These are phyloP conservation scores for Redunca redunca DNA, from an alignment of 2,113 vertebrate species.

Conservation along the genomic window DNA sequence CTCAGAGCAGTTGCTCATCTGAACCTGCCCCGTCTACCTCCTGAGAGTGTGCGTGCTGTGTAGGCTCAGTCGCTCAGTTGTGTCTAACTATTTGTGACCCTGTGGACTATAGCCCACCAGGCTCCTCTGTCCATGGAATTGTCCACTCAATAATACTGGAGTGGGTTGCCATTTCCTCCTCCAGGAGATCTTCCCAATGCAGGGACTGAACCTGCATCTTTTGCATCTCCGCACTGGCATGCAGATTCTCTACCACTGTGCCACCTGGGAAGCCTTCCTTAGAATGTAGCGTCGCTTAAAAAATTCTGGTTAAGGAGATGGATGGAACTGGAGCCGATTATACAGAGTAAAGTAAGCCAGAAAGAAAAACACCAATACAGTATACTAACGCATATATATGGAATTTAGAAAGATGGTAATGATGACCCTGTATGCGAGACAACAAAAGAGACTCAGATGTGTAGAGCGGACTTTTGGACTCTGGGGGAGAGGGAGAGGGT, in stretches of 20 bases:
- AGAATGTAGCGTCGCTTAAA: not conserved
- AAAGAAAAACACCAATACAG: too few species aligned
- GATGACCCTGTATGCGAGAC: too few species aligned
- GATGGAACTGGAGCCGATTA: too few species aligned
- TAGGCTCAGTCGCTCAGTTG: not conserved
- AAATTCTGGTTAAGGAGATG: not conserved
- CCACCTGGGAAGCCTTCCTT: not conserved
- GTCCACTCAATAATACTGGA: not conserved
- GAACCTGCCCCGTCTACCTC: not conserved
- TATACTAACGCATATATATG: too few species aligned
- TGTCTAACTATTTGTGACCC: not conserved
- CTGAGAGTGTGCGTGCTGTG: not conserved
- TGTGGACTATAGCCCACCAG: not conserved
- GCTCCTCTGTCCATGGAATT: not conserved
- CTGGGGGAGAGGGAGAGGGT: too few species aligned
- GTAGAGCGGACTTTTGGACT: too few species aligned
- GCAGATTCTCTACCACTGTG: not conserved
- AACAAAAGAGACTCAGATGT: too few species aligned
- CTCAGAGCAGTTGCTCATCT: not conserved
- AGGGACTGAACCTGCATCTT: not conserved
- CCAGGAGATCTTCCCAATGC: not conserved
- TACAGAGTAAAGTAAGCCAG: too few species aligned
- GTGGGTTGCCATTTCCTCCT: not conserved
- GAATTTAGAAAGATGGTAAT: too few species aligned
- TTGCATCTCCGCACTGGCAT: fast-evolving